Percentiles rank a stretch among this genome's conserved stretches.
Evolutionary conservation across 2,797 vertebrate genomes (phyloP).

Genomic region (Acrocephalus scirpaceus): DNA sequence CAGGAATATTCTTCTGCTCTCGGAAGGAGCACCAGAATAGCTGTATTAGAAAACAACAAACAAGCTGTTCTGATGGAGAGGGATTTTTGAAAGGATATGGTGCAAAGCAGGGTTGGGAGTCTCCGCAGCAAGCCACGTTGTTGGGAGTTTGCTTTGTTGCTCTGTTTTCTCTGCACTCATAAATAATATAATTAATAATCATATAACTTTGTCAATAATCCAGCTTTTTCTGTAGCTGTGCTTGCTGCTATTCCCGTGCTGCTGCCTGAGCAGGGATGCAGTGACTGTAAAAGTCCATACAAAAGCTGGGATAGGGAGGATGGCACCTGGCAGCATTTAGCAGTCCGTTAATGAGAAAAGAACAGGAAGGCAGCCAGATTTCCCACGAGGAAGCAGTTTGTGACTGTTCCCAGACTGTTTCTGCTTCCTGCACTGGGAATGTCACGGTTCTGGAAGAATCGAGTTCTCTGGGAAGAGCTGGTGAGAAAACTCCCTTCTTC

Average conservation of each 20-base stretch:
- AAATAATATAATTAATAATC: neutral
- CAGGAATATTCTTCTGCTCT: neutral
- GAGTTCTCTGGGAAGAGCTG: neutral
- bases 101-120: neutral
- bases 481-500: neutral
- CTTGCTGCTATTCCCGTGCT: rapidly evolving
- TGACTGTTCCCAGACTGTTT: neutral
- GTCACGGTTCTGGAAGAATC: neutral
- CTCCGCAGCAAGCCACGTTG: rapidly evolving
- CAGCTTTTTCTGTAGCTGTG: rapidly evolving
- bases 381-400: neutral
- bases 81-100: neutral
- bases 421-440: rapidly evolving
- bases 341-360: neutral
- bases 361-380: neutral
- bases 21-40: neutral
- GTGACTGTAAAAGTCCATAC: neutral
- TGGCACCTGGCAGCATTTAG: neutral
- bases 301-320: neutral
- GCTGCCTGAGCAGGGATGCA: neutral
- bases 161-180: neutral
- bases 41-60: neutral
- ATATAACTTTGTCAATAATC: neutral
- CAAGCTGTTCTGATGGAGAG: neutral
- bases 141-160: neutral